Evolutionary conservation across 2,797 vertebrate species (phyloP).

Genomic region (Peromyscus melanophrys): DNA sequence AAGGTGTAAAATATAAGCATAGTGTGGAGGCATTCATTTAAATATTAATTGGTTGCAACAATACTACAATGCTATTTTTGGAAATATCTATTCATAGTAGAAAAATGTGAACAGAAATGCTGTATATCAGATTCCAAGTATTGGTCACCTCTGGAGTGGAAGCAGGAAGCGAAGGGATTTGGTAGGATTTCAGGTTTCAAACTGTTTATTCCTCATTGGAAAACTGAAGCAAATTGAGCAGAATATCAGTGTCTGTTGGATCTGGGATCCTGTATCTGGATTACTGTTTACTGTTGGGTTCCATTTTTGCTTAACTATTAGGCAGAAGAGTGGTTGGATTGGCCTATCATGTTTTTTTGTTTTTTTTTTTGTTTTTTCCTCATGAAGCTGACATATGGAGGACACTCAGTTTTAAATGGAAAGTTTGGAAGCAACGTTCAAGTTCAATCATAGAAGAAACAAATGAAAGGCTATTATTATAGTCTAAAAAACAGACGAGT

Average conservation of each 20-base stretch:
- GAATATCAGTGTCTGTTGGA: not conserved
- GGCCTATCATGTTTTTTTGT: not conserved
- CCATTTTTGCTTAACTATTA: not conserved
- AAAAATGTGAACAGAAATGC: not conserved
- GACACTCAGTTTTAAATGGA: not conserved
- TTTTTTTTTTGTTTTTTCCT: not conserved
- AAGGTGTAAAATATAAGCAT: not conserved
- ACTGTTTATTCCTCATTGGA: constrained; percentile 27
- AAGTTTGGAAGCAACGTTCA: constrained; percentile 23
- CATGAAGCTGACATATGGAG: not conserved
- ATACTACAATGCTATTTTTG: not conserved
- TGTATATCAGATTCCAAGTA: not conserved
- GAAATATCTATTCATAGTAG: not conserved
- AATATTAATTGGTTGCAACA: not conserved
- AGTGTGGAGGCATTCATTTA: not conserved
- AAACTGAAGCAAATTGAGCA: not conserved
- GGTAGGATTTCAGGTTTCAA: not conserved
- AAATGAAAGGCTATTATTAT: not conserved
- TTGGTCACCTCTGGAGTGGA: not conserved
- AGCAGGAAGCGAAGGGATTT: not conserved
- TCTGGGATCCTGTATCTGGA: not conserved
- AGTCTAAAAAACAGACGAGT: constrained; percentile 7
- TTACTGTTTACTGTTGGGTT: not conserved
- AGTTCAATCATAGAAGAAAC: not conserved
- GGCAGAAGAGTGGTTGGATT: not conserved